Conservation (phyloP, 2,888 invertebrate species). For the Pterobdella sp. region DNA sequence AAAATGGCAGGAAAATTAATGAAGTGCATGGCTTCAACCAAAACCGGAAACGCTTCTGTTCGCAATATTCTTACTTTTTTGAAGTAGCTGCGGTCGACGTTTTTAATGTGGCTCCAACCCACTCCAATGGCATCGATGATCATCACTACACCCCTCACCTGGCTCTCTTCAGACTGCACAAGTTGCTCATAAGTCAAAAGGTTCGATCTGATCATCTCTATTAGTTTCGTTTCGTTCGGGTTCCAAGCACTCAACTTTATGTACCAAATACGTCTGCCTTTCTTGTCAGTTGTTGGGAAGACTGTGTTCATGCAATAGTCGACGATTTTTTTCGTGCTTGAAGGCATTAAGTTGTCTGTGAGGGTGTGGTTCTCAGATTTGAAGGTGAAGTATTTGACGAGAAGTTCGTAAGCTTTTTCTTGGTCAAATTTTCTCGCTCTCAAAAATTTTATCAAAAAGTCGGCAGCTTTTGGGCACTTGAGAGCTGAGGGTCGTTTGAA, state of each 20-base stretch:
- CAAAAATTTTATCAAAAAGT: slow-evolving; percentile 69
- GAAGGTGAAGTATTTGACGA: slow-evolving; percentile 47
- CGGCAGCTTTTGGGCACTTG: slow-evolving; percentile 57
- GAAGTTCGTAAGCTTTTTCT: slow-evolving; percentile 67
- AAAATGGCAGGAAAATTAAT: slow-evolving; percentile 82
- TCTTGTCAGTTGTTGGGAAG: slow-evolving; percentile 48
- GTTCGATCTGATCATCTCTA: slow-evolving; percentile 56
- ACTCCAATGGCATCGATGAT: slow-evolving; percentile 53
- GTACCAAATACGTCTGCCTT: slow-evolving; percentile 42
- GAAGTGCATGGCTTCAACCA: slow-evolving; percentile 78
- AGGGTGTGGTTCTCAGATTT: slow-evolving; percentile 45
- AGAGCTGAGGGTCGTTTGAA: too few species aligned
- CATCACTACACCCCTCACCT: slow-evolving; percentile 55
- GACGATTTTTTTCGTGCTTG: slow-evolving; percentile 43
- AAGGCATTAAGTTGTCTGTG: slow-evolving; percentile 45
- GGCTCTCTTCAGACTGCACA: slow-evolving; percentile 55
- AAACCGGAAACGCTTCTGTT: slow-evolving; percentile 69
- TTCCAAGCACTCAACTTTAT: slow-evolving; percentile 50
- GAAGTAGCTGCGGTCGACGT: slow-evolving; percentile 40
- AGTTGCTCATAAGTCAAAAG: slow-evolving; percentile 54
- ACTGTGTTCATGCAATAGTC: slow-evolving; percentile 44
- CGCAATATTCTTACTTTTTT: slow-evolving; percentile 39
- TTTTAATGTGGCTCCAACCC: slow-evolving; percentile 51
- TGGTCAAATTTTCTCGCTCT: slow-evolving; percentile 82
- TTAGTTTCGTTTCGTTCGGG: slow-evolving; percentile 47